Conservation (phyloP, 2,113 vertebrate genomes). For the Cichladusa arquata region DNA sequence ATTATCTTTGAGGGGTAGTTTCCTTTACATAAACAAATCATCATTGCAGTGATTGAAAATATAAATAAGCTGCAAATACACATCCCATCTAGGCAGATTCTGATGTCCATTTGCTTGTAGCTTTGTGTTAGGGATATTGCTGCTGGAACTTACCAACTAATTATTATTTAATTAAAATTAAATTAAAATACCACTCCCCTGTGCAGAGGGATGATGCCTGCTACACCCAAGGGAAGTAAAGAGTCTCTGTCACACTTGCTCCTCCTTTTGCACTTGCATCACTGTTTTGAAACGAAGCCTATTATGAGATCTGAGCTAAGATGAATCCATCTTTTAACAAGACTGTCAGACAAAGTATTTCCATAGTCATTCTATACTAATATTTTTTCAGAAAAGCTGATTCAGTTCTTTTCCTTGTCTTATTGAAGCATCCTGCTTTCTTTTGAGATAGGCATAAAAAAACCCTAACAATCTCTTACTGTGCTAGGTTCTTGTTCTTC, state of each 20-base stretch:
- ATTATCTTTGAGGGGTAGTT: background rate
- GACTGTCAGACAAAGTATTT: background rate
- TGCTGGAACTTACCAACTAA: background rate
- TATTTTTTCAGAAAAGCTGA: background rate
- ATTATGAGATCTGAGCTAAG: background rate
- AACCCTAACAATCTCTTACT: rapidly evolving
- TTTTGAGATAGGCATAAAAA: background rate
- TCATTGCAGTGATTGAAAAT: background rate
- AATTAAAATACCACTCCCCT: background rate
- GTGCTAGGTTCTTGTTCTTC: background rate
- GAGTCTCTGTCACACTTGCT: background rate
- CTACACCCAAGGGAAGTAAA: background rate
- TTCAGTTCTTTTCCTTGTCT: background rate
- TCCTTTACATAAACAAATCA: background rate
- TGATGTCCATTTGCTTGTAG: background rate
- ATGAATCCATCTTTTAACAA: background rate
- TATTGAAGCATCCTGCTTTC: background rate
- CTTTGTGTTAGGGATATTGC: background rate
- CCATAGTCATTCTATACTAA: background rate
- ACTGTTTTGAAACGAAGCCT: background rate
- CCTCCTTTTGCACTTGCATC: background rate
- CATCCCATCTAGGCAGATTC: background rate
- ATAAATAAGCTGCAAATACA: background rate
- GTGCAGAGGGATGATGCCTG: background rate
- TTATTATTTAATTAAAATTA: no score